Base-by-base conservation (phyloP, 1,140 invertebrate genomes). In the Leptinotarsa undecemlineata region DNA sequence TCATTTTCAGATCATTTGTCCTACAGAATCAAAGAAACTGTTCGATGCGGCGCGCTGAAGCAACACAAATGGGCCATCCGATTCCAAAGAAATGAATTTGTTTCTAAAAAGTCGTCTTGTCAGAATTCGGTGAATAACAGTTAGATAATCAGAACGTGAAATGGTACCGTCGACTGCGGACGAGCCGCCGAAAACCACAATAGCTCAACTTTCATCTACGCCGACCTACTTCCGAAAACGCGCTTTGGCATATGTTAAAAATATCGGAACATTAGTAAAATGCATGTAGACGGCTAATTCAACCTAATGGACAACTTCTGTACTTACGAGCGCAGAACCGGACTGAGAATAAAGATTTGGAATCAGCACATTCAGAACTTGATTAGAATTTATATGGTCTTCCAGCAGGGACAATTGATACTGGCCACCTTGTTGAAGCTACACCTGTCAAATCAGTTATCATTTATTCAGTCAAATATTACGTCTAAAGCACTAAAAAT, bases 151-250 rank as follows among this genome's bases (percentile, higher is more conserved):
- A 72, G 71, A 72, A 72, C 71, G 71, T 72, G 62, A 72, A 63
- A 64, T 47, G 61, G 20, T 48, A 61, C 26, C 19, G 63, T 42
- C 33, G 33, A 11, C 33, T 20, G 42, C 67, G 73, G 70, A 48
- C 70, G 23, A 47, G 72, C 64, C 75, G 72, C 64, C 75, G 48
- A 76, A 64, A 72, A 72, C 71, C 71, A 72, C 71, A 72, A 72
- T 48, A 64, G 33, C 57, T 70, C 72, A 77, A 79, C 78, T 79
- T 79, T 79, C 78, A 77, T 78, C 77, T 76, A 72, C 70, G 66
- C 48, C 64, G 77, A 77, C 77, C 77, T 72, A 78, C 72, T 71
- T 76, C 26, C 17, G 51, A 72, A 64, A 64, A 72, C 21, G 62
- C 61, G 47, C 19, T 64, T 61, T 20, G 42, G 62, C 57, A 74